Evolutionary conservation across 2,888 invertebrate species (phyloP).

Genomic region (Crioceris asparagi): DNA sequence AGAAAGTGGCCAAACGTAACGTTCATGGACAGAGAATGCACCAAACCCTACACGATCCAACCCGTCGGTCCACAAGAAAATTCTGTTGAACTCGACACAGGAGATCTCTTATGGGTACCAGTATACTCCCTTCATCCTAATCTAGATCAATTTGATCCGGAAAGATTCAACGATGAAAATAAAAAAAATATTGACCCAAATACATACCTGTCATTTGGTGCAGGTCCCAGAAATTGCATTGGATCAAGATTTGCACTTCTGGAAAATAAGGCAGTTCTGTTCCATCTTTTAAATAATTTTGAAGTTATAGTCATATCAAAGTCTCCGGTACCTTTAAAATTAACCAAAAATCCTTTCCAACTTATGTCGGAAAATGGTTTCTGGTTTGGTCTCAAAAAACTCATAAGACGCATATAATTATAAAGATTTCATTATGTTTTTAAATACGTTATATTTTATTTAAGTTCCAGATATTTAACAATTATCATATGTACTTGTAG

Average conservation of each 20-base stretch:
- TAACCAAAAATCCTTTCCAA: constrained; percentile 19
- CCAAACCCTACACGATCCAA: constrained; percentile 36
- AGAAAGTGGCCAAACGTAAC: constrained; percentile 20
- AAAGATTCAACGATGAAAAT: constrained; percentile 28
- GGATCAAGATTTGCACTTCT: constrained; percentile 35
- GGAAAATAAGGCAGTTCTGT: constrained; percentile 29
- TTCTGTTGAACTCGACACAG: constrained; percentile 22
- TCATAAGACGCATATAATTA: no score
- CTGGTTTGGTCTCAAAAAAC: constrained; percentile 24
- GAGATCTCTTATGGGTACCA: constrained; percentile 31
- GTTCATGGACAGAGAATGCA: constrained; percentile 39
- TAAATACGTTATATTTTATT: no score
- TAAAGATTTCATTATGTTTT: no score
- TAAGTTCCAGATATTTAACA: no score
- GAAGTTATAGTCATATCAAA: constrained; percentile 27
- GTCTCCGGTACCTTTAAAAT: constrained; percentile 25
- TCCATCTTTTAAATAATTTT: constrained; percentile 27
- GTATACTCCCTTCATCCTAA: constrained; percentile 36
- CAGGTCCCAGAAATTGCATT: constrained; percentile 45
- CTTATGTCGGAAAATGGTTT: constrained; percentile 23
- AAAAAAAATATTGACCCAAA: constrained; percentile 38
- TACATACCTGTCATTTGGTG: constrained; percentile 44
- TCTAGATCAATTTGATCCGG: constrained; percentile 42
- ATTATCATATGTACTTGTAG: no score
- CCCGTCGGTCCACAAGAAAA: constrained; percentile 19